phyloP scores from a whole-genome alignment of 2,113 vertebrate genomes.

The Falcunculus frontatus region DNA sequence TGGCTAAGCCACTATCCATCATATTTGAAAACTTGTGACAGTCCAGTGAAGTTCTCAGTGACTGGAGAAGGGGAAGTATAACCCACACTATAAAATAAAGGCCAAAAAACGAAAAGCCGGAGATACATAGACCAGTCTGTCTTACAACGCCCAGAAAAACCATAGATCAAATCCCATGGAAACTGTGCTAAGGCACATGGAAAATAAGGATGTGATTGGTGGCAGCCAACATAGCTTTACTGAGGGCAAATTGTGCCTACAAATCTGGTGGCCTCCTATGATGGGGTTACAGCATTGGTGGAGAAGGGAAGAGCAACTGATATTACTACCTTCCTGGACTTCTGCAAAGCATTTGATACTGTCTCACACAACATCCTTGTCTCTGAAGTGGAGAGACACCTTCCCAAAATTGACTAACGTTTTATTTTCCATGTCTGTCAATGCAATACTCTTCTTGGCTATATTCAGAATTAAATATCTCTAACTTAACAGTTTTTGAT shows the following conservation, averaged over 20 bases:
- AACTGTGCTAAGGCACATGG: background rate
- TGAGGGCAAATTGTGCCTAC: rapidly evolving
- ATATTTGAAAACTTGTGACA: background rate
- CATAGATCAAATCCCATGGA: background rate
- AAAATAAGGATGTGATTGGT: background rate
- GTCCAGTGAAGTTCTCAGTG: background rate
- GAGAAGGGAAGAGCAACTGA: background rate
- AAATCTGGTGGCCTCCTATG: background rate
- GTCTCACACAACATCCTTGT: background rate
- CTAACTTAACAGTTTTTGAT: background rate
- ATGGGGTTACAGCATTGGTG: background rate
- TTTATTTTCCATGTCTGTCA: background rate
- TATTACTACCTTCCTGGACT: background rate
- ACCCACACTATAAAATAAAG: background rate
- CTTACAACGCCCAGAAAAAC: background rate
- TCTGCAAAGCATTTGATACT: background rate
- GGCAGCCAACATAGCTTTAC: background rate
- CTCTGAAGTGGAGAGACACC: background rate
- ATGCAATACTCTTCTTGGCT: background rate
- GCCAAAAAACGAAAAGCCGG: background rate
- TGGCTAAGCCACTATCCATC: background rate
- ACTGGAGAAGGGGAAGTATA: background rate
- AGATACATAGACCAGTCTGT: background rate
- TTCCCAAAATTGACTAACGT: background rate
- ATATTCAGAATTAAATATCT: background rate